Conservation (phyloP, 2,888 invertebrate species). For the Xestia c-nigrum region DNA sequence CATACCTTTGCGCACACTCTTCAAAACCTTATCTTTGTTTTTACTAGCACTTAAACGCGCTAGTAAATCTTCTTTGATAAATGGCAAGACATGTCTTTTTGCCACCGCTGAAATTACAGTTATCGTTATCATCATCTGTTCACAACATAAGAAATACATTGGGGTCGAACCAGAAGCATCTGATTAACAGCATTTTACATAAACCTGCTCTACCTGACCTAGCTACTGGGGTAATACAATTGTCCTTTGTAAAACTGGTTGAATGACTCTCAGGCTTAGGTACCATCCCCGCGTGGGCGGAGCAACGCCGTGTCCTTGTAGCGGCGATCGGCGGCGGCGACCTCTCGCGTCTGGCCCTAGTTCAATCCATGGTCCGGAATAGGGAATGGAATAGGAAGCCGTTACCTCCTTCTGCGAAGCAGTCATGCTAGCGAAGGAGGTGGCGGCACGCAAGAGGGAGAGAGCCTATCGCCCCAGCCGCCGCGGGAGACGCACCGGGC, state of each 20-base stretch:
- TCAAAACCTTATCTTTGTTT: slow-evolving; percentile 37
- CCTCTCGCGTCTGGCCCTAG: too few species aligned
- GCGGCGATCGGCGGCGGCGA: too few species aligned
- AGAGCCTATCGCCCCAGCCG: too few species aligned
- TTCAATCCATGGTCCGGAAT: too few species aligned
- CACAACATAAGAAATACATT: neutral
- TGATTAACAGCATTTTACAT: neutral
- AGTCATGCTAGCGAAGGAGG: too few species aligned
- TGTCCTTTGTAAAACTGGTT: neutral
- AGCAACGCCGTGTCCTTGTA: too few species aligned
- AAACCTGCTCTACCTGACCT: neutral
- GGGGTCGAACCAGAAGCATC: neutral
- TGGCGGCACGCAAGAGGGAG: too few species aligned
- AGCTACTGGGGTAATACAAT: neutral
- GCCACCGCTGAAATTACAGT: slow-evolving; percentile 40
- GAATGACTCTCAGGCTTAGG: neutral
- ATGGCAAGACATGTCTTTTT: slow-evolving; percentile 50
- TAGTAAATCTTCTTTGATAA: slow-evolving; percentile 44
- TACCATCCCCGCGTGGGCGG: too few species aligned
- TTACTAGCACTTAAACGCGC: slow-evolving; percentile 5
- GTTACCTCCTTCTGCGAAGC: too few species aligned
- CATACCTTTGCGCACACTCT: slow-evolving; percentile 48
- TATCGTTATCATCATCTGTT: neutral
- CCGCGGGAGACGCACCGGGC: too few species aligned
- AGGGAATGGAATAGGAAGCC: too few species aligned